These are phyloP conservation scores for Helobdella robusta DNA, from an alignment of 2,888 invertebrate genomes.

Conservation along the genomic window DNA sequence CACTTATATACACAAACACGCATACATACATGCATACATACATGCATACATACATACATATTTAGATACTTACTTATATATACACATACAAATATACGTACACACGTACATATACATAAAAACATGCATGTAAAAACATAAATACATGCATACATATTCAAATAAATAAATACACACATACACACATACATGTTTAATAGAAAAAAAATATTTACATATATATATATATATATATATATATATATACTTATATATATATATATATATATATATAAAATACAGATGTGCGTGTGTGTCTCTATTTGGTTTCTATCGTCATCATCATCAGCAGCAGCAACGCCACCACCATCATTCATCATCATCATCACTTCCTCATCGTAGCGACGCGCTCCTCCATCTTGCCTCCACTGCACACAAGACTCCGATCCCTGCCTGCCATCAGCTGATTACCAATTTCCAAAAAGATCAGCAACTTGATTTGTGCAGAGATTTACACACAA, in stretches of 20 bases:
- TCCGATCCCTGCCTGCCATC: too few relatives aligned
- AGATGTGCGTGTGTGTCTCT: background rate
- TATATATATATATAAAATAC: background rate
- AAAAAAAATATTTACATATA: background rate
- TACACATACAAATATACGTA: background rate
- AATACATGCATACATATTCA: constrained; percentile 3
- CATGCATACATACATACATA: constrained; percentile 22
- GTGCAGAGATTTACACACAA: too few relatives aligned
- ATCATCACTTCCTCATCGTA: too few relatives aligned
- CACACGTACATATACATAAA: constrained; percentile 4
- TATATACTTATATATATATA: background rate
- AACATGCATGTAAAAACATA: background rate
- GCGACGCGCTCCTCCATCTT: too few relatives aligned
- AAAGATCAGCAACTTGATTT: too few relatives aligned
- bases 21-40: constrained; percentile 25
- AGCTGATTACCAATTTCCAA: too few relatives aligned
- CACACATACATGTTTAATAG: background rate
- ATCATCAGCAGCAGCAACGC: too few relatives aligned
- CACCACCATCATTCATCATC: too few relatives aligned
- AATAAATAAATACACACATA: constrained; percentile 7
- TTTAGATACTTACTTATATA: background rate
- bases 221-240: constrained; percentile 1
- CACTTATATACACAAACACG: constrained; percentile 4
- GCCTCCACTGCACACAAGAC: too few relatives aligned
- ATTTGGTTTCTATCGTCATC: too few relatives aligned